Percentiles rank a stretch among this genome's conserved stretches.
Evolutionary conservation across 1,140 invertebrate species (phyloP).

Genomic region (Bursaphelenchus mucronatus): DNA sequence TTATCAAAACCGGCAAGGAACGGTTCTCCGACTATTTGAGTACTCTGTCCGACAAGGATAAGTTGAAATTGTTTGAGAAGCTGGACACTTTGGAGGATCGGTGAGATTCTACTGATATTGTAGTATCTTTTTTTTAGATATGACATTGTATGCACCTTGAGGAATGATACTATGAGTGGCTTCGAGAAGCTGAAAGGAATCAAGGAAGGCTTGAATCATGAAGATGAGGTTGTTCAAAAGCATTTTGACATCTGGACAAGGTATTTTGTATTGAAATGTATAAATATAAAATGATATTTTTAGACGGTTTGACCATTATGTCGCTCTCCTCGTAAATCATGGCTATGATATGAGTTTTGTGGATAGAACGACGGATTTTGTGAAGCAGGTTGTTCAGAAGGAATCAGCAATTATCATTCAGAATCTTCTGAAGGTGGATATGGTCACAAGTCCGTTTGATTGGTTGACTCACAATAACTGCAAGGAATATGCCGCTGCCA

Average conservation of each 20-base stretch:
- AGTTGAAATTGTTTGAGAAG: not conserved
- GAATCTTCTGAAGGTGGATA: conserved; percentile 13
- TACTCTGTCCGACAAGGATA: conserved; percentile 2
- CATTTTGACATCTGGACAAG: not conserved
- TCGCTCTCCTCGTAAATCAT: not conserved
- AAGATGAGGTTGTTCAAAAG: conserved; percentile 6
- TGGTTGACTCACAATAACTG: conserved; percentile 25
- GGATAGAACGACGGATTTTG: conserved; percentile 7
- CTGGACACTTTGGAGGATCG: conserved; percentile 6
- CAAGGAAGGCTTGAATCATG: conserved; percentile 7
- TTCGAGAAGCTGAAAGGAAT: not conserved
- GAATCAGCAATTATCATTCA: conserved; percentile 7
- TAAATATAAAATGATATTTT: not conserved
- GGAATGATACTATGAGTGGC: not conserved
- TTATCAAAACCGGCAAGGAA: not conserved
- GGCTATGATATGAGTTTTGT: conserved; percentile 3
- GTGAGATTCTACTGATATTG: not conserved
- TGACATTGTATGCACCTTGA: not conserved
- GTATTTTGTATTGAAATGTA: not conserved
- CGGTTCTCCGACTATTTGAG: not conserved
- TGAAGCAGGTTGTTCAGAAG: not conserved
- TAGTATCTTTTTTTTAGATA: not conserved
- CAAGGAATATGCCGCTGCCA: conserved; percentile 18
- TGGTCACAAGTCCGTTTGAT: conserved; percentile 7
- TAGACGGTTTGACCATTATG: conserved; percentile 11